Base-by-base conservation (phyloP, 2,113 vertebrate genomes). In the Astur gentilis region DNA sequence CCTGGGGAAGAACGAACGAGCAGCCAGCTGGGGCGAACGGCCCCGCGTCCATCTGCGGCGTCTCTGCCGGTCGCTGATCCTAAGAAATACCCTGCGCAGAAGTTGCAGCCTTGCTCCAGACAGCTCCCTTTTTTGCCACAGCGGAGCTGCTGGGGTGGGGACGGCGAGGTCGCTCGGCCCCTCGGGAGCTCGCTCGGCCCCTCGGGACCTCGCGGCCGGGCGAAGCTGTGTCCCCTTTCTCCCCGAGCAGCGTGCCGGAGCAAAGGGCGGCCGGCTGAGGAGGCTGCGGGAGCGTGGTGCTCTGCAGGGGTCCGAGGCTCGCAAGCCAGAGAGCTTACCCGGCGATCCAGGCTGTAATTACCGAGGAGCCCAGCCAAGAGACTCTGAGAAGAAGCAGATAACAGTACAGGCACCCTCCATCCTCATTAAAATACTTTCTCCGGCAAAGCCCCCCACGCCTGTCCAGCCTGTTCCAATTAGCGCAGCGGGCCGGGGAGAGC, bases 371-470 rank as follows among this genome's bases (percentile, higher is more conserved):
- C 73, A 32, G 80, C 88, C 94, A 82, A 86, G 64, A 84, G 57
- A 40, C 67, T 83, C 77, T 69, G 95, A 82, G 93, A 52, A 94
- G 94, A 21, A 81, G 87, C 86, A 94, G 97, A 93, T 85, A 91
- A 40, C 44, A 5, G 86, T 2, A 23, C 87, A 73, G 83, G 45
- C 83, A 60, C 67, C 87, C 77, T 70, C 52, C 58, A 16, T 29
- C 83, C 95, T 97, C 95, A 91, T 96, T 97, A 96, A 97, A 96
- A 97, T 94, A 47, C 81, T 96, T 97, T 89, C 91, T 79, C 81
- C 6, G 2, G 49, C 78, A 47, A 57, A 93, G 77, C 49, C 91
- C 80, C 95, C 96, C 83, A 86, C 81, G 86, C 90, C 80, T 34
- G 52, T 58, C 61, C 76, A 82, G 85, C 78, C 88, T 50, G 85